These are phyloP conservation scores for Theristicus caerulescens DNA, from an alignment of 2,113 vertebrate species.

Conservation along the genomic window DNA sequence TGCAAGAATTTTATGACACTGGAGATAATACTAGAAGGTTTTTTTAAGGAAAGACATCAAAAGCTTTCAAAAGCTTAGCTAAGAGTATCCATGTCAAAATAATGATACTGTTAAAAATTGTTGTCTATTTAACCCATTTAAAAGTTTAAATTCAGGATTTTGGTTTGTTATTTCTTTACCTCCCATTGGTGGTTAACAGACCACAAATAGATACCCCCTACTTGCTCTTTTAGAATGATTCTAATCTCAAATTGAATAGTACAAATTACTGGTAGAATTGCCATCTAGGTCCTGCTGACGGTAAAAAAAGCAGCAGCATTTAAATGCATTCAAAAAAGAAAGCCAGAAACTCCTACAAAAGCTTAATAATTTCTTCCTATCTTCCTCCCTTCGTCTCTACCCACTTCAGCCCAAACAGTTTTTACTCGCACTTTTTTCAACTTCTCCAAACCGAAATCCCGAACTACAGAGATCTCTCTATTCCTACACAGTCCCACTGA, in stretches of 20 bases:
- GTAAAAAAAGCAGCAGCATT: not conserved
- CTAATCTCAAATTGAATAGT: not conserved
- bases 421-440: not conserved
- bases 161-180: not conserved
- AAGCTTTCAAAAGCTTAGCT: not conserved
- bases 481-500: not conserved
- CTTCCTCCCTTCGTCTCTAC: not conserved
- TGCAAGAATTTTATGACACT: not conserved
- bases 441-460: not conserved
- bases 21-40: not conserved
- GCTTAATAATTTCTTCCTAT: not conserved
- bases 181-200: not conserved
- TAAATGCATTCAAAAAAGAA: not conserved
- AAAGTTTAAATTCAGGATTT: not conserved
- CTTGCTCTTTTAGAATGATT: not conserved
- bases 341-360: not conserved
- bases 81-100: not conserved
- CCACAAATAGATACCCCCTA: fast-evolving
- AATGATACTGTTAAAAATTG: not conserved
- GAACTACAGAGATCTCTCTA: fast-evolving
- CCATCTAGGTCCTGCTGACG: not conserved
- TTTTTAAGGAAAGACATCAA: not conserved
- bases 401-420: not conserved
- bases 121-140: not conserved
- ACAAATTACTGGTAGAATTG: not conserved